These are phyloP conservation scores for Catocala fraxini DNA, from an alignment of 2,888 invertebrate species.

Conservation along the genomic window DNA sequence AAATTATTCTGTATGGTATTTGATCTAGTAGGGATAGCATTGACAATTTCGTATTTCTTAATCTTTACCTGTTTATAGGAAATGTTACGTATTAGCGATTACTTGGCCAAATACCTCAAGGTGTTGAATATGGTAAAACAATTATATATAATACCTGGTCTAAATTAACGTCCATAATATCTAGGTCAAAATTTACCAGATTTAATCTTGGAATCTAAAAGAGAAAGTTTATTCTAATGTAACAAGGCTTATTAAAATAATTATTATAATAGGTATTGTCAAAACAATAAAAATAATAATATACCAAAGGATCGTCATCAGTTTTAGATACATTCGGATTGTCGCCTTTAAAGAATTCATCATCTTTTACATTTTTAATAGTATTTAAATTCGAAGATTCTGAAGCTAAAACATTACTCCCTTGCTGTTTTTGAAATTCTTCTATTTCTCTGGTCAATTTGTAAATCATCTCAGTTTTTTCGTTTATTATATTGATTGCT, in stretches of 20 bases:
- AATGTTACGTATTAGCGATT: not conserved
- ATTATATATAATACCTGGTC: too few species aligned
- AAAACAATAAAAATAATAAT: not conserved
- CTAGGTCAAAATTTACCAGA: constrained; percentile 62
- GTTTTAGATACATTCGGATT: constrained; percentile 5
- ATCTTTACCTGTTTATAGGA: constrained; percentile 53
- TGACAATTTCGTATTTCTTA: constrained; percentile 56
- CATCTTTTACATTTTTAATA: constrained; percentile 1
- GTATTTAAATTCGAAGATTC: constrained; percentile 14
- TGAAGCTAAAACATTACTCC: constrained; percentile 6
- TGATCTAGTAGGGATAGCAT: constrained; percentile 35
- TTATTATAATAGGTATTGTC: not conserved
- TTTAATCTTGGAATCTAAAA: constrained; percentile 75
- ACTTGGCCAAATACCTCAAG: not conserved
- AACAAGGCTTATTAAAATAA: not conserved
- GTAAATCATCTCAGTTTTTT: constrained; percentile 53
- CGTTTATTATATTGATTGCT: constrained; percentile 51
- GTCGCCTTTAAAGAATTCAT: constrained; percentile 15
- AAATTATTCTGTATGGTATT: constrained; percentile 34
- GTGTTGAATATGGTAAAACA: not conserved
- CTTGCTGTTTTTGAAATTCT: constrained; percentile 24
- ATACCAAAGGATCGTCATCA: constrained; percentile 44
- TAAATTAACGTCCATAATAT: constrained; percentile 64
- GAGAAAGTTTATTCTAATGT: not conserved
- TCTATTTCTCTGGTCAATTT: constrained; percentile 54